A percentile compares a stretch with the other conserved stretches of the same genome.
Conservation (phyloP, 2,888 invertebrate genomes). For the Dilophus febrilis region DNA sequence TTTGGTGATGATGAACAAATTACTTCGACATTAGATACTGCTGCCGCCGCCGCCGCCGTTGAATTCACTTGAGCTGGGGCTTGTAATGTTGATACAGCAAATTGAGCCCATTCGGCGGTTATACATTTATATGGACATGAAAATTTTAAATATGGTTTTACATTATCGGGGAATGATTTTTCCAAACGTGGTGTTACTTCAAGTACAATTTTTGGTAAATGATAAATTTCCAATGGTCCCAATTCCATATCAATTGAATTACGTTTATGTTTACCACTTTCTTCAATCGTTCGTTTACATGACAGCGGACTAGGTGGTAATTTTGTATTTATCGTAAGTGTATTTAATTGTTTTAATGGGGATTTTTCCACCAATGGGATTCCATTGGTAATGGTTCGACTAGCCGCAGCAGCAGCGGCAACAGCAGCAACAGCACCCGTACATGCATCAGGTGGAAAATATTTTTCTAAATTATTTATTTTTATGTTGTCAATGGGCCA, state of each 20-base stretch:
- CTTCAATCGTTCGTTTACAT: conserved; percentile 19
- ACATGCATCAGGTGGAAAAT: too few species aligned
- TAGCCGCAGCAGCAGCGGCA: too few species aligned
- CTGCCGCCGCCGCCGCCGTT: too few species aligned
- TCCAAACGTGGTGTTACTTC: conserved; percentile 24
- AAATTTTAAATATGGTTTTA: conserved; percentile 26
- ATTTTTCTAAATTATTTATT: conserved; percentile 3
- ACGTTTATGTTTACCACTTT: conserved; percentile 22
- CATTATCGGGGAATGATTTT: conserved; percentile 22
- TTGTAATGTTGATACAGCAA: conserved; percentile 24
- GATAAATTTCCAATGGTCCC: conserved; percentile 24
- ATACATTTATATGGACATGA: conserved; percentile 24
- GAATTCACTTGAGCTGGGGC: conserved; percentile 18
- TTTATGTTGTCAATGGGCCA: background rate
- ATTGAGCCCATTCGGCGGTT: conserved; percentile 28
- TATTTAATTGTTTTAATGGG: background rate
- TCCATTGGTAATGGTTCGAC: too few species aligned
- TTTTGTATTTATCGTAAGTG: background rate
- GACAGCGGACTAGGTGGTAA: conserved; percentile 24
- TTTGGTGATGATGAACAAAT: too few species aligned
- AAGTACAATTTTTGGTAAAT: conserved; percentile 25
- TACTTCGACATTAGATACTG: too few species aligned
- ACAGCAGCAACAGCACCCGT: too few species aligned
- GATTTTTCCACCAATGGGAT: too few species aligned
- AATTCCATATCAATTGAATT: conserved; percentile 15